Conservation (phyloP, 2,113 vertebrate species). For the Puma concolor region DNA sequence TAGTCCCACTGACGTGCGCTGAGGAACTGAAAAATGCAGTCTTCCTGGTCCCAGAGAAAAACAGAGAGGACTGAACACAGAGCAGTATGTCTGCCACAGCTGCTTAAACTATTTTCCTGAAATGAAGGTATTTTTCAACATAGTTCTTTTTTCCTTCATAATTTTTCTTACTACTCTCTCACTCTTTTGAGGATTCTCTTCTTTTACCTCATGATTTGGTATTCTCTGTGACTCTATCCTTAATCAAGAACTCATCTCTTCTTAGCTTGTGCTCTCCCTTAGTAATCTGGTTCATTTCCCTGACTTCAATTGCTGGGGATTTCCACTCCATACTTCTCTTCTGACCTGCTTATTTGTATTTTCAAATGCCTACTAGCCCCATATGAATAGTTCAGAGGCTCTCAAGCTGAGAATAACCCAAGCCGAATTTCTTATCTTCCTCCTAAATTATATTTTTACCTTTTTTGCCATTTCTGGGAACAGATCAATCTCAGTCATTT, state of each 20-base stretch:
- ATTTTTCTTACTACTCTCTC: neutral
- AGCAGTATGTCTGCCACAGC: neutral
- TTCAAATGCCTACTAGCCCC: neutral
- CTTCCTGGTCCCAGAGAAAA: neutral
- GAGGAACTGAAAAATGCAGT: neutral
- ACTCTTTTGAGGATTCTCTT: neutral
- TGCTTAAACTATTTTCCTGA: neutral
- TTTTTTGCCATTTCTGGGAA: neutral
- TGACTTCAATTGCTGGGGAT: neutral
- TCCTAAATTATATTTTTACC: neutral
- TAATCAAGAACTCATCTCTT: neutral
- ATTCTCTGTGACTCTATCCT: neutral
- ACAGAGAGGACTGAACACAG: neutral
- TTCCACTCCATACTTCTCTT: neutral
- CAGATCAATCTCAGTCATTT: neutral
- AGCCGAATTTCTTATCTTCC: neutral
- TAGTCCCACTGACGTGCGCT: neutral
- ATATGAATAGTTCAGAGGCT: neutral
- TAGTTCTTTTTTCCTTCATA: neutral
- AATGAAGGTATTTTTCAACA: neutral
- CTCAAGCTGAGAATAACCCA: neutral
- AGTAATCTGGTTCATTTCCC: neutral
- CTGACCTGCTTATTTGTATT: neutral
- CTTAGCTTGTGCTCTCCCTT: neutral
- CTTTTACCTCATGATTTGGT: neutral